These are phyloP conservation scores for Sphaeramia orbicularis DNA, from an alignment of 2,797 vertebrate genomes.

Conservation along the genomic window DNA sequence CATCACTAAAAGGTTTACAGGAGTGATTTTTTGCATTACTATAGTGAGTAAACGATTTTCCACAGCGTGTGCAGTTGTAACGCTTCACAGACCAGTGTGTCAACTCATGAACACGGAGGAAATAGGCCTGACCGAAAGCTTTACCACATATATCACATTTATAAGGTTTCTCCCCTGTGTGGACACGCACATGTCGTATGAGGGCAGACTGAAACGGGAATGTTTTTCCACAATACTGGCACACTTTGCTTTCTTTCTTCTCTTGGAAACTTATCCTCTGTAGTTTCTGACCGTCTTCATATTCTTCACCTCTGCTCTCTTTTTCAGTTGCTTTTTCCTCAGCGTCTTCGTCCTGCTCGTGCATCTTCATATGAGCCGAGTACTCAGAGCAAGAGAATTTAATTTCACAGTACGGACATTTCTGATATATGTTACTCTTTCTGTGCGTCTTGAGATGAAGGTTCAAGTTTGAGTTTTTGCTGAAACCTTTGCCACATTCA, in stretches of 20 bases:
- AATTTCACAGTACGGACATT: slow-evolving; percentile 69
- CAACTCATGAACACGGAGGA: slow-evolving; percentile 84
- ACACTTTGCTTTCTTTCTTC: slow-evolving; percentile 66
- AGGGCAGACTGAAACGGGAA: slow-evolving; percentile 85
- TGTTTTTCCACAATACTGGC: slow-evolving; percentile 83
- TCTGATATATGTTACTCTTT: slow-evolving; percentile 65
- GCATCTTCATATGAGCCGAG: slow-evolving; percentile 58
- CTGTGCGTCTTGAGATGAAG: slow-evolving; percentile 80
- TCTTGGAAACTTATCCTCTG: slow-evolving; percentile 1
- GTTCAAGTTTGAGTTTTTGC: slow-evolving; percentile 84
- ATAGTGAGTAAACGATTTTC: slow-evolving; percentile 84
- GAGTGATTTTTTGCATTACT: slow-evolving; percentile 84
- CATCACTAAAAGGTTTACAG: slow-evolving; percentile 57
- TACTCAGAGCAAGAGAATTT: slow-evolving; percentile 65
- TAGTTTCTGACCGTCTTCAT: background rate
- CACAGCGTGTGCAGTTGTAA: slow-evolving; percentile 83
- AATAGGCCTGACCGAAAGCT: slow-evolving; percentile 84
- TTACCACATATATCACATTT: slow-evolving; percentile 86
- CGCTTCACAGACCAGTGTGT: slow-evolving; percentile 87
- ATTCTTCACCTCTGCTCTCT: background rate
- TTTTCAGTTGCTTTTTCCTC: slow-evolving; percentile 23
- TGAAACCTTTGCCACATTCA: slow-evolving; percentile 83
- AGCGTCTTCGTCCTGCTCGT: slow-evolving; percentile 29
- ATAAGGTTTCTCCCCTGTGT: slow-evolving; percentile 87
- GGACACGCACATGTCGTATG: slow-evolving; percentile 82